These are phyloP conservation scores for Agriopis aurantiaria DNA, from an alignment of 2,888 invertebrate species.

Conservation along the genomic window DNA sequence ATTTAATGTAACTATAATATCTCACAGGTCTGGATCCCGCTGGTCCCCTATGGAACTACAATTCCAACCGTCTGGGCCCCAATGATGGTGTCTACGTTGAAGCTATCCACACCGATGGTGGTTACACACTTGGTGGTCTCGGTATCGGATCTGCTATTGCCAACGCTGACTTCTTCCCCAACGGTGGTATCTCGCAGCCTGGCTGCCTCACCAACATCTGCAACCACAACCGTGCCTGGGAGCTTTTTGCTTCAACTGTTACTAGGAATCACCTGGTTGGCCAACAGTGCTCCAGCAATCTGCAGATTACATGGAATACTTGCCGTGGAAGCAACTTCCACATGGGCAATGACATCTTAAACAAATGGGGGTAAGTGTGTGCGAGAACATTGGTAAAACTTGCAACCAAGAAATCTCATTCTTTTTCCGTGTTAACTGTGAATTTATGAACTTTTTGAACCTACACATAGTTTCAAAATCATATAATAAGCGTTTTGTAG, in stretches of 20 bases:
- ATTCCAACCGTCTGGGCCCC: constrained; percentile 52
- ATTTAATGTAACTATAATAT: too few relatives aligned
- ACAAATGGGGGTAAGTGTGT: constrained; percentile 59
- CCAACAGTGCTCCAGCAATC: constrained; percentile 53
- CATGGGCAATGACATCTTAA: constrained; percentile 65
- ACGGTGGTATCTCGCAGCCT: constrained; percentile 79
- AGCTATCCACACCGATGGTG: constrained; percentile 78
- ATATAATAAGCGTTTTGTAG: too few relatives aligned
- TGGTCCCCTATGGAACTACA: constrained; percentile 68
- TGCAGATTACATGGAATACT: constrained; percentile 60
- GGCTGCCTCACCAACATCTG: constrained; percentile 67
- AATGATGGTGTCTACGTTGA: constrained; percentile 74
- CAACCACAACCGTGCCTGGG: constrained; percentile 71
- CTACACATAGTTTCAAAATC: too few relatives aligned
- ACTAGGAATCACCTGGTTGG: constrained; percentile 66
- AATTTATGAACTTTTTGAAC: too few relatives aligned
- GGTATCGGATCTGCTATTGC: constrained; percentile 81
- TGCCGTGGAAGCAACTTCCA: constrained; percentile 59
- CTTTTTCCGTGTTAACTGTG: too few relatives aligned
- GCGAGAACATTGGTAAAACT: background rate
- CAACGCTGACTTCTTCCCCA: constrained; percentile 87
- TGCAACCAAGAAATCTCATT: background rate
- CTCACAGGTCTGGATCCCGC: constrained; percentile 70
- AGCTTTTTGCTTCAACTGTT: constrained; percentile 68
- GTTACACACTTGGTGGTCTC: constrained; percentile 70